Evolutionary conservation across 1,140 invertebrate species (phyloP).

Genomic region (honey bee (Apis mellifera)): DNA sequence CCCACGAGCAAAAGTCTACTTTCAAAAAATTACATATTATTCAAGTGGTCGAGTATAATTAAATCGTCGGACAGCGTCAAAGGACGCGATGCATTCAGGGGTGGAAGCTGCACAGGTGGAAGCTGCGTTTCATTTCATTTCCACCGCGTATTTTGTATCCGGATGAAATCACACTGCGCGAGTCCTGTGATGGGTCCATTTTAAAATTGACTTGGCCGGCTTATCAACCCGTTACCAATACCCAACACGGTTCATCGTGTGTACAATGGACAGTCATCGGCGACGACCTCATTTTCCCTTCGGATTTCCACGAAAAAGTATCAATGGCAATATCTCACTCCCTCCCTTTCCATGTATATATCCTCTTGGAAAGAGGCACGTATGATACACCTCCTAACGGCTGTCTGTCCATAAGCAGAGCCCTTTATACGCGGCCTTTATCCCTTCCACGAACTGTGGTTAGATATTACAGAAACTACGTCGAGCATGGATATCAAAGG

Average conservation of each 20-base stretch:
- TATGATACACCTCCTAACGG: background rate
- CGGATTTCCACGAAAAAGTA: background rate
- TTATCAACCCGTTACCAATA: slow-evolving; percentile 18
- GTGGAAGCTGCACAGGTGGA: too few species aligned
- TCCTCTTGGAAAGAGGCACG: background rate
- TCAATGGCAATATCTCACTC: background rate
- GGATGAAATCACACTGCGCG: background rate
- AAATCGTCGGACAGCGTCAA: background rate
- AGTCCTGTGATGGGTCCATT: slow-evolving; percentile 12
- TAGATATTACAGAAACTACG: background rate
- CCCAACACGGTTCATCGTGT: background rate
- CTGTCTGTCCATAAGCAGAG: background rate
- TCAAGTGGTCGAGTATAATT: background rate
- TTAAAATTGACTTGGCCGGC: slow-evolving; percentile 38
- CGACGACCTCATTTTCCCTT: slow-evolving; percentile 6
- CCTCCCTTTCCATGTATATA: too few species aligned
- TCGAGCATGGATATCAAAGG: background rate
- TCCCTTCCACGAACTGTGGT: slow-evolving; percentile 13
- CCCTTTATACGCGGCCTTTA: background rate
- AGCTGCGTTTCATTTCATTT: slow-evolving; percentile 14
- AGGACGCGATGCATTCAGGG: background rate
- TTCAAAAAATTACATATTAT: background rate
- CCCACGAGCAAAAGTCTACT: background rate
- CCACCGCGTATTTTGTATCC: background rate
- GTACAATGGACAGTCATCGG: background rate